Evolutionary conservation across 2,113 vertebrate species (phyloP).

Genomic region (Pachycephala philippinensis): DNA sequence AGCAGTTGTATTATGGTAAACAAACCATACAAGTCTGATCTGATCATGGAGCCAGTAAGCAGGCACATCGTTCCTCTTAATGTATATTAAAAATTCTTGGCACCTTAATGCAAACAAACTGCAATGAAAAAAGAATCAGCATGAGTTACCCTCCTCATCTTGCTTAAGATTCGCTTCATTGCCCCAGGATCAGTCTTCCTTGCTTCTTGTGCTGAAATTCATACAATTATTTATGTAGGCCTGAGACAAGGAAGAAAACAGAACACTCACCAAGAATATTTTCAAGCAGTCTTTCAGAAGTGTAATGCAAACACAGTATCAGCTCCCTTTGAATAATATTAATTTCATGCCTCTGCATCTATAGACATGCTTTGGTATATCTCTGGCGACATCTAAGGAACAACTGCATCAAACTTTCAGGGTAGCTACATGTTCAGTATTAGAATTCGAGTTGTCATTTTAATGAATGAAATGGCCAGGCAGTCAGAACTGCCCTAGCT

Average conservation of each 20-base stretch:
- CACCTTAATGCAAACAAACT: neutral
- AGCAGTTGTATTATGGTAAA: neutral
- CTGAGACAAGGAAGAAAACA: neutral
- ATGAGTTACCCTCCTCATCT: neutral
- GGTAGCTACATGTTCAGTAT: neutral
- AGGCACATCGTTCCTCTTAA: neutral
- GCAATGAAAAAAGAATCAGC: neutral
- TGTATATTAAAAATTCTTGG: slow-evolving; percentile 8
- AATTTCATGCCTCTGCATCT: neutral
- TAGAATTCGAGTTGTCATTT: neutral
- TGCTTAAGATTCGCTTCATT: neutral
- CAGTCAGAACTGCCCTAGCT: neutral
- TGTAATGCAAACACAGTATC: neutral
- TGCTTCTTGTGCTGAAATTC: neutral
- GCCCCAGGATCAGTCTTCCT: neutral
- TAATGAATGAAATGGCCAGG: neutral
- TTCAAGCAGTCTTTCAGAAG: neutral
- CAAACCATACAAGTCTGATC: neutral
- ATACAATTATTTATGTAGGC: neutral
- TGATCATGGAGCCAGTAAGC: neutral
- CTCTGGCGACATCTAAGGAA: neutral
- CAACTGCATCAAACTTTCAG: neutral
- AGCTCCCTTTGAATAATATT: neutral
- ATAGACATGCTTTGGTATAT: neutral
- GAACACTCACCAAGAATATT: neutral